Evolutionary conservation across 2,888 invertebrate genomes (phyloP).

Genomic region (Bugulina stolonifera): DNA sequence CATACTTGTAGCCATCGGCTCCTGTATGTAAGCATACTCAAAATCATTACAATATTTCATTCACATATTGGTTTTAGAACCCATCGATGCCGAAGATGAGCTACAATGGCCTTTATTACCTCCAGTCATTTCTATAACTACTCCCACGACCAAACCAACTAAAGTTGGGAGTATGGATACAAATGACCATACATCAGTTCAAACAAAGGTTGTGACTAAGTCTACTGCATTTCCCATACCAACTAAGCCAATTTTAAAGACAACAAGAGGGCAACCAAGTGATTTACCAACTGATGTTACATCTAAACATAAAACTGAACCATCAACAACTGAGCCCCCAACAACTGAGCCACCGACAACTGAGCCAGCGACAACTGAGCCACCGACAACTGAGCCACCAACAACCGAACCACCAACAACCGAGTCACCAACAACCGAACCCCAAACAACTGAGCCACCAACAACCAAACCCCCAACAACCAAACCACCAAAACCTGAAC

Average conservation of each 20-base stretch:
- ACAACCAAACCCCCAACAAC: background rate
- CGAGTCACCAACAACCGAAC: no score
- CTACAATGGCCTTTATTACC: background rate
- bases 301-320: no score
- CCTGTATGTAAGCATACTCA: no score
- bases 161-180: background rate
- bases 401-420: background rate
- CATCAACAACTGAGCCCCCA: background rate
- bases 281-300: no score
- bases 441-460: background rate
- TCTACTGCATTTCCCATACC: background rate
- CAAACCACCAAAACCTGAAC: background rate
- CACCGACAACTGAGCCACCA: background rate
- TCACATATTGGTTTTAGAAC: no score
- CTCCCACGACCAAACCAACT: background rate
- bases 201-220: background rate
- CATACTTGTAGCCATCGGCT: no score
- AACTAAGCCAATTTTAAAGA: background rate
- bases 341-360: background rate
- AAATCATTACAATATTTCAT: no score
- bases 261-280: no score
- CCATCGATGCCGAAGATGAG: background rate
- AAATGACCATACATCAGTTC: background rate
- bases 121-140: background rate
- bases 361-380: background rate